Evolutionary conservation across 1,140 invertebrate species (phyloP).

Genomic region (Brachionus sp.): DNA sequence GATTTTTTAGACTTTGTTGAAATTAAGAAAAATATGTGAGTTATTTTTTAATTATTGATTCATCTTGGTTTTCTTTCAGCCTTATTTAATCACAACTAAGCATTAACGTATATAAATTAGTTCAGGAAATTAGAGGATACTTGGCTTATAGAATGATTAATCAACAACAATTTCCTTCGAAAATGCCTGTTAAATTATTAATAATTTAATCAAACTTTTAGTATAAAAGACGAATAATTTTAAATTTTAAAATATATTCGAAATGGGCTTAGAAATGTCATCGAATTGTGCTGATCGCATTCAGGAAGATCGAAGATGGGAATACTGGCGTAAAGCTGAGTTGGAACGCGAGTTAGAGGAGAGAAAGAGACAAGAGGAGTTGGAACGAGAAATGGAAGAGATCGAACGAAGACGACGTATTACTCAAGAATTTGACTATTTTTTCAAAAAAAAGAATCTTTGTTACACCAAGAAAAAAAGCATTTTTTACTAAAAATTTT

Average conservation of each 20-base stretch:
- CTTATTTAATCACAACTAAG: background rate
- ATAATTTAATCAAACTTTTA: background rate
- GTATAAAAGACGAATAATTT: background rate
- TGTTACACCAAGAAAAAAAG: slow-evolving; percentile 3
- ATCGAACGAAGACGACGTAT: background rate
- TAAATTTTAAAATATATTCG: background rate
- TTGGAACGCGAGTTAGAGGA: background rate
- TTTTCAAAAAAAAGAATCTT: background rate
- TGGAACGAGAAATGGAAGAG: slow-evolving; percentile 8
- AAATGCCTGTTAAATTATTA: background rate
- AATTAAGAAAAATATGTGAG: background rate
- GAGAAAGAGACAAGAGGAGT: background rate
- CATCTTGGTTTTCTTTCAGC: background rate
- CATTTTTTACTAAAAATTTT: slow-evolving; percentile 5
- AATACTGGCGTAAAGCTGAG: slow-evolving; percentile 26
- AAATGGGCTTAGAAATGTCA: slow-evolving; percentile 32
- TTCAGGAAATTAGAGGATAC: background rate
- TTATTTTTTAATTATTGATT: background rate
- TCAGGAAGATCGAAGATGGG: slow-evolving; percentile 37
- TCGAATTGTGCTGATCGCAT: background rate
- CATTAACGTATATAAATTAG: background rate
- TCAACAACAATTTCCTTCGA: background rate
- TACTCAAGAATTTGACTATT: background rate
- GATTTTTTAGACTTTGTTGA: background rate
- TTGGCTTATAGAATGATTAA: background rate